Base-by-base conservation (phyloP, 2,888 invertebrate species). In the Palloptera scutellata region DNA sequence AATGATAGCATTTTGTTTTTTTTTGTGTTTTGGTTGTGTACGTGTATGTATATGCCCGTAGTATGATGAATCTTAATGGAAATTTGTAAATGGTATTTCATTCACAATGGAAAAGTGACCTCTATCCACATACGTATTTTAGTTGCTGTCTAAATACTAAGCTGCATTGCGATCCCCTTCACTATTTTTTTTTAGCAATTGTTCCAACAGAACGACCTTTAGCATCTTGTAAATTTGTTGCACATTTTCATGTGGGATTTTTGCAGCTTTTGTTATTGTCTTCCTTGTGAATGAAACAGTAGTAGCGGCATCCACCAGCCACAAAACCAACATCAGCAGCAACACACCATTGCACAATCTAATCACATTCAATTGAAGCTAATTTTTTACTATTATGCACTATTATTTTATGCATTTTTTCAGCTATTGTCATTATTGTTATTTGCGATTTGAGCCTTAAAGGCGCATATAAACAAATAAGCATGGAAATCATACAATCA, bases 321-420 rank as follows among this genome's bases (percentile, higher is more conserved):
- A 12, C 17, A 52, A 9, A 12, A n/a, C n/a, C n/a, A 53, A 15
- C 19, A n/a, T 8, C 53, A 53, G 15, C 12, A 40, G 57, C 15
- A n/a, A n/a, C 13, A 19, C 54, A 13, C 13, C 20, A 61, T 61
- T 61, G 60, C 60, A 61, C 51, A 61, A 61, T 61, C 60, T 61
- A 61, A 61, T 61, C 60, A 51, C 20, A 9, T 17, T n/a, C 60
- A 61, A 61, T 61, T 61, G 60, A 19, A n/a, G 12, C 30, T 5
- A 17, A 48, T 40, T 19, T 61, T 61, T 17, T 13, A 15, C 42
- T 19, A 15, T 17, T 1, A 53, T 53, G 13, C 17, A 17, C 12
- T 53, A 15, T 15, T 53, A 17, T 53, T 53, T 9, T 53, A 3
- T n/a, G 53, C 19, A 15, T 53, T 53, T 15, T 53, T 19, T n/a